Conservation (phyloP, 2,797 vertebrate species). For the Lepus oiostolus region DNA sequence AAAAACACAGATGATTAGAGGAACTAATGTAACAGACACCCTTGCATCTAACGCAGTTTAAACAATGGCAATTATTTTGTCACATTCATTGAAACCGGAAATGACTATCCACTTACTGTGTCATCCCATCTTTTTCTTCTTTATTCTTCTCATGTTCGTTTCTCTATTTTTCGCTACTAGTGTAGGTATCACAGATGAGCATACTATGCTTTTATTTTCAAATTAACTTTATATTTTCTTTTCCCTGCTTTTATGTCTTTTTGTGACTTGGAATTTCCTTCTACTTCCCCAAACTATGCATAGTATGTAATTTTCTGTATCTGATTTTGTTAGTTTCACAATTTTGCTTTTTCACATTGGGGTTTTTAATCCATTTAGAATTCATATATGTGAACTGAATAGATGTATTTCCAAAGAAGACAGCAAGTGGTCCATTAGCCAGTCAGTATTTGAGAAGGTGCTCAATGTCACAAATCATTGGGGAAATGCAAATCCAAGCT, state of each 20-base stretch:
- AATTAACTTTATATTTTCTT: background rate
- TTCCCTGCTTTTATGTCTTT: background rate
- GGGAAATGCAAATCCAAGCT: background rate
- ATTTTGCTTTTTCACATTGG: background rate
- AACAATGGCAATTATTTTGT: background rate
- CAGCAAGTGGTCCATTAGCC: background rate
- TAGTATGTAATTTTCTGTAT: background rate
- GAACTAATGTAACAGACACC: background rate
- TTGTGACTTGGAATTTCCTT: background rate
- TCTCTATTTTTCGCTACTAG: background rate
- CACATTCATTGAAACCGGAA: background rate
- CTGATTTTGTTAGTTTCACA: conserved; percentile 1
- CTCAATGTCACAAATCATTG: background rate
- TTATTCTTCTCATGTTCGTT: background rate
- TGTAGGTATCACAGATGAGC: background rate
- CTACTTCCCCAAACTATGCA: background rate
- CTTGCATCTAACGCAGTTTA: background rate
- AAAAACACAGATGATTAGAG: background rate
- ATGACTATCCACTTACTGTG: background rate
- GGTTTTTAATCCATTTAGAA: background rate
- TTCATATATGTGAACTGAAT: background rate
- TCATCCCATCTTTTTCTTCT: background rate
- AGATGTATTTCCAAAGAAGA: conserved; percentile 7
- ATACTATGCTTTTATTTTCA: background rate
- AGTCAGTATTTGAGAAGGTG: background rate